Conservation (phyloP, 2,113 vertebrate genomes). For the Monarcha castaneiventris region DNA sequence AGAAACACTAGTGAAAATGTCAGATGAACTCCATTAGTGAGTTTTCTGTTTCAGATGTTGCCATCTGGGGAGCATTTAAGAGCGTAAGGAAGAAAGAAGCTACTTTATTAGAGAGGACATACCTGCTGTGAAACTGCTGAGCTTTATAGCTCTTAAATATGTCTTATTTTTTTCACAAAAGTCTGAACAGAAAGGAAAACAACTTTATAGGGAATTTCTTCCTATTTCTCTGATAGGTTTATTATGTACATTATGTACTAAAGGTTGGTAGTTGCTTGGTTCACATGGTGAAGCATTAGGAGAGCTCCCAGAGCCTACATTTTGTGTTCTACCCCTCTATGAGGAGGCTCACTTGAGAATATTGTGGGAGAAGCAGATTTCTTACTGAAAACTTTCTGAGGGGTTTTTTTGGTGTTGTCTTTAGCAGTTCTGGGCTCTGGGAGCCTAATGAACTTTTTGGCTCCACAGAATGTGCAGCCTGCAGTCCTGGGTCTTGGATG, state of each 20-base stretch:
- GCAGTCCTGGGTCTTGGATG: neutral
- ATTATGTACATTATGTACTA: neutral
- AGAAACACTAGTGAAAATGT: neutral
- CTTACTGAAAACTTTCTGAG: neutral
- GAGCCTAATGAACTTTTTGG: neutral
- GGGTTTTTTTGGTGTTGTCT: neutral
- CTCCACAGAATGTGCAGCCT: neutral
- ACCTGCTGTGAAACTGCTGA: neutral
- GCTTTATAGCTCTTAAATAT: neutral
- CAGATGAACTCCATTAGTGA: neutral
- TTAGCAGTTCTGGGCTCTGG: neutral
- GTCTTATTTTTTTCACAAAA: neutral
- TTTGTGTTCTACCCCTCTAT: neutral
- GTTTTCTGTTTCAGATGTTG: neutral
- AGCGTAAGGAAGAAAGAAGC: neutral
- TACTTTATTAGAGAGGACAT: neutral
- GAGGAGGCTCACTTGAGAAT: neutral
- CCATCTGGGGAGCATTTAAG: conserved; percentile 1
- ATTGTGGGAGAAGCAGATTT: neutral
- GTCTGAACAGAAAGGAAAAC: neutral
- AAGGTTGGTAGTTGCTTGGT: neutral
- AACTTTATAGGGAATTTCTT: neutral
- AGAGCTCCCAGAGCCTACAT: neutral
- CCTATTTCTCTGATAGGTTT: neutral
- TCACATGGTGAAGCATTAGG: neutral